Evolutionary conservation across 1,140 invertebrate species (phyloP), one percentile per base, ranked within the genome.

Genomic region (Megalonaias nervosa): DNA sequence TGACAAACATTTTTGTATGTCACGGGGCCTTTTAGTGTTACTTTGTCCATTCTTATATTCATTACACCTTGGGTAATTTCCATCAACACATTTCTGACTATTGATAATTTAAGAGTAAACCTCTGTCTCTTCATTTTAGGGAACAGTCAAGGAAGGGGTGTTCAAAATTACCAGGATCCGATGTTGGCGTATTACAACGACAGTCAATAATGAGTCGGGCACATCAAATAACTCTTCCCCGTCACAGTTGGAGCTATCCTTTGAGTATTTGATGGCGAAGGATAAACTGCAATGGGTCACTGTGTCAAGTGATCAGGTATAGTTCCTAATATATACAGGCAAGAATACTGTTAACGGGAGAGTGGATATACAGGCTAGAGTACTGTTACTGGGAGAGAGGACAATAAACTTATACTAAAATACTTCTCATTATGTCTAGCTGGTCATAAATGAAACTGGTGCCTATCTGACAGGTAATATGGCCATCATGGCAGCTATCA

Each of bases 121-220:
- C 38, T 48, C 6, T 48, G 14, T n/a, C 60, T 73, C 55, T 67
- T 75, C 57, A 26, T 81, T 80, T 61, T 79, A 92, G 90, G 90
- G 91, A 67, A 91, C 93, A 81, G 89, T 93, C 9, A 93, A 93
- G 87, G 97, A 98, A 90, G 94, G 95, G 19, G 92, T 93, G 84
- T 99, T 98, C 88, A 96, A 97, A 91, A 96, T 99, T 11, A 98
- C 97, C 1, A 93, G 97, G 82, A 99, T 99, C 95, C 93, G 96
- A 81, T 98, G 97, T 85, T 99, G 98, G 98, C 93, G 97, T 82
- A 97, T 99, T n/a, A 97, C 95, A 31, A 96, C 89, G 14, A 77
- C 95, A 87, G 96, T 97, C 91, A 93, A 93, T 92, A 62, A 64
- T 48, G 14, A 31, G 31, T 62, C 15, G 23, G 81, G 75, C 56